Percentiles rank a stretch among this genome's conserved stretches.
Conservation (phyloP, 2,113 vertebrate species). For the Megaceryle maxima region DNA sequence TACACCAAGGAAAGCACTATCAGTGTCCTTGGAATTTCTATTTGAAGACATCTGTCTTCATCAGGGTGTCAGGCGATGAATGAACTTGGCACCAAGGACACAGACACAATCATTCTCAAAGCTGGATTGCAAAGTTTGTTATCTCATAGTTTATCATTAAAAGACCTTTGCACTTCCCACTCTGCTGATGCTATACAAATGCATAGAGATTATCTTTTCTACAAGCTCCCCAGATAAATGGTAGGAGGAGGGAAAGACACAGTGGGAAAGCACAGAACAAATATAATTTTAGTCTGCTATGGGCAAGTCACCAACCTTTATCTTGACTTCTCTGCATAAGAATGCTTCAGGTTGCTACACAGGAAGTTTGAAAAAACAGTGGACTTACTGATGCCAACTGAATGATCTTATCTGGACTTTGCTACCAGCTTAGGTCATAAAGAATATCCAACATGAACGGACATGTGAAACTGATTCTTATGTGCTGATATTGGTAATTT, state of each 20-base stretch:
- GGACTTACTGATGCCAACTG: background rate
- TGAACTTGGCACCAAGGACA: background rate
- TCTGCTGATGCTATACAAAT: background rate
- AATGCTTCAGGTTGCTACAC: background rate
- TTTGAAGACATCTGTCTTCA: background rate
- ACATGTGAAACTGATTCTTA: background rate
- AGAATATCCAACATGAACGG: background rate
- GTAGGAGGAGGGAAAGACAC: background rate
- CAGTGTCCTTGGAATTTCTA: background rate
- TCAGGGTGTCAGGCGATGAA: background rate
- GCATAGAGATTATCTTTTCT: background rate
- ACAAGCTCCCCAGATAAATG: background rate
- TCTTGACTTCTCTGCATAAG: background rate
- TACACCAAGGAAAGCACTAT: background rate
- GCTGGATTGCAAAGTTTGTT: background rate
- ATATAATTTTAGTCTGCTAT: background rate
- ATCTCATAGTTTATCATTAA: constrained; percentile 2
- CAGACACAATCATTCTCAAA: background rate
- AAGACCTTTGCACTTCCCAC: constrained; percentile 8
- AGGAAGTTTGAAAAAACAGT: background rate
- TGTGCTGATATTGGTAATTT: background rate
- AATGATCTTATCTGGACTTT: background rate
- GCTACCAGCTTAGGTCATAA: background rate
- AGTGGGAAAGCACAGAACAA: background rate
- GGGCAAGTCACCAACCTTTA: background rate